Evolutionary conservation across 2,888 invertebrate genomes (phyloP), one percentile per base, ranked within the genome.

Genomic region (Chouioia cunea): DNA sequence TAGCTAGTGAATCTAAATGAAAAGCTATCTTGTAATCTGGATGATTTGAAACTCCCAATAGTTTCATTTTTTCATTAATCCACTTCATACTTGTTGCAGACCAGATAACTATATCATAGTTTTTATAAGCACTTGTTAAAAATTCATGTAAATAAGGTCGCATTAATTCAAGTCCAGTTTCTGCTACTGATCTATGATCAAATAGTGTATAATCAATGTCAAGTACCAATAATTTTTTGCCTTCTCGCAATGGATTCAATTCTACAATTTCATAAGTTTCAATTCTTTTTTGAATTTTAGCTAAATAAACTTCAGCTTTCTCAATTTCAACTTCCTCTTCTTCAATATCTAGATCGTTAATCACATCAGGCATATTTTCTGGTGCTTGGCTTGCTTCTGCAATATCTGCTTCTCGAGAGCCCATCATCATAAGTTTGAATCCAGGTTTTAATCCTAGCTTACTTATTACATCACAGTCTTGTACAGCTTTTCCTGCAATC

Each of bases 31-130:
- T 97, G 82, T 97, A 98, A 75, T 92, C 91, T 0, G 91, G 88
- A 84, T 97, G 92, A 2, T 89, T 89, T 0, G 93, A 89, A 0
- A 98, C 97, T 0, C 97, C 97, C 0, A 99, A 87, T 54, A 97
- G 87, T 72, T 93, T 91, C 97, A 99, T 97, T 86, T 98, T 98
- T 80, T 97, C 97, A 79, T 97, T 95, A 54, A 99, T 97, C 97
- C 97, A 98, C 81, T 96, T 97, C 97, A 98, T 97, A 73, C 95
- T 94, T 0, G 98, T 98, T 0, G 98, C 98, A 3, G 98, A 98
- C 98, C 98, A 99, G 76, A 99, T 97, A 0, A 96, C 97, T 76
- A 98, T 97, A 81, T 98, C 98, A 79, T 97, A 98, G 86, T 96
- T 89, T 82, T 92, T 90, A 81, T 97, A 97, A 0, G 96, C 94